Percentiles rank a stretch among this genome's conserved stretches.
These are phyloP conservation scores for Apostichopus parvimensis DNA, from an alignment of 35 echinoderm and acorn worm species.

Conservation along the genomic window DNA sequence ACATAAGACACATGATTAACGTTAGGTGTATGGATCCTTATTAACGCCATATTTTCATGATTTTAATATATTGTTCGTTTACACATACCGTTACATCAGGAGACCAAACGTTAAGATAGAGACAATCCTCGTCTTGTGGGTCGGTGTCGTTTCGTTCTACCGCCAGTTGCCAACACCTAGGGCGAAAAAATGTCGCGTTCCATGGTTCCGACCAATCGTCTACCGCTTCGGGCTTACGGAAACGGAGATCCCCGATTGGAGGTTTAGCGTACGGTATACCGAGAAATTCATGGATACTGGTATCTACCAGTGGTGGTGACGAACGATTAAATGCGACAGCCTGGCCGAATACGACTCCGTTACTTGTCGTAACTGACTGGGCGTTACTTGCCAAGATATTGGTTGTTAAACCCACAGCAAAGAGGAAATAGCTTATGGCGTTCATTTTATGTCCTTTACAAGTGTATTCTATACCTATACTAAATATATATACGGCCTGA, in stretches of 20 bases:
- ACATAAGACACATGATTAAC: too few species aligned
- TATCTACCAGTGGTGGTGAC: constrained; percentile 1
- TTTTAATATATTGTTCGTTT: too few species aligned
- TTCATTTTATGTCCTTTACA: background rate
- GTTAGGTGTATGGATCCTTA: too few species aligned
- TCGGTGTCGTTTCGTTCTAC: background rate
- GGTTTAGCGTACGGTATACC: constrained; percentile 57
- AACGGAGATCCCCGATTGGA: constrained; percentile 54
- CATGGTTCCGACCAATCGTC: constrained; percentile 32
- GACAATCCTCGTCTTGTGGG: constrained; percentile 46
- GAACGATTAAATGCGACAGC: background rate
- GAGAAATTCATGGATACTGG: constrained; percentile 29
- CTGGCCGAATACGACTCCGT: background rate
- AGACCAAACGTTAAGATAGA: constrained; percentile 43
- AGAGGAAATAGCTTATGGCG: background rate
- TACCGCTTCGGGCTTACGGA: constrained; percentile 21
- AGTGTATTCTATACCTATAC: too few species aligned
- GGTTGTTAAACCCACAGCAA: background rate
- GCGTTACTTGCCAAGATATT: background rate
- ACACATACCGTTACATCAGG: constrained; percentile 14
- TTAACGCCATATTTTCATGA: too few species aligned
- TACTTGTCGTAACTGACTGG: constrained; percentile 19
- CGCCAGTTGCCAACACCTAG: constrained; percentile 12
- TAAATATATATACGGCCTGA: background rate
- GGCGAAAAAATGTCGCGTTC: constrained; percentile 30